These are phyloP conservation scores for Aeoliscus strigatus DNA, from an alignment of 2,797 vertebrate genomes.

Conservation along the genomic window DNA sequence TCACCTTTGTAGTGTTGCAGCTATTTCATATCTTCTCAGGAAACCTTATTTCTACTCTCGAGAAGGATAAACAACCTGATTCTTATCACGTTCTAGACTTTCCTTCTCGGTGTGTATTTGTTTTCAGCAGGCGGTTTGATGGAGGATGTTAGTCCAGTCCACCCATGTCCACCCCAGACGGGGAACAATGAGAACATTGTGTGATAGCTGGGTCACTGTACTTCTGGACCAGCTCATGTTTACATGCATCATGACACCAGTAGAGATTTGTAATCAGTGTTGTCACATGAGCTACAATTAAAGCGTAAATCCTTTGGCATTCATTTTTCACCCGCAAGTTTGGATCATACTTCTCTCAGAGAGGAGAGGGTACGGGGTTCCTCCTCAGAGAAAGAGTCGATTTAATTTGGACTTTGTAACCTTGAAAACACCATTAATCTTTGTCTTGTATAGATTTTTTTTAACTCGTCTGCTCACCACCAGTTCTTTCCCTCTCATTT, in stretches of 20 bases:
- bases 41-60: slow-evolving; percentile 12
- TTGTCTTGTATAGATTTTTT: slow-evolving; percentile 46
- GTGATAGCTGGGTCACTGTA: slow-evolving; percentile 13
- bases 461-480: slow-evolving; percentile 22
- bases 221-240: slow-evolving; percentile 41
- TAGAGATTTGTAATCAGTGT: slow-evolving; percentile 35
- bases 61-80: slow-evolving; percentile 25
- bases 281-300: slow-evolving; percentile 24
- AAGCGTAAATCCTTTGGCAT: too few relatives aligned
- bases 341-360: slow-evolving; percentile 24
- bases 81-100: slow-evolving; percentile 33
- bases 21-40: too few relatives aligned
- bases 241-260: slow-evolving; percentile 10
- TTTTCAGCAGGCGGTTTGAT: slow-evolving; percentile 46
- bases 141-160: slow-evolving; percentile 49
- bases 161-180: slow-evolving; percentile 40
- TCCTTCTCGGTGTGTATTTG: slow-evolving; percentile 37
- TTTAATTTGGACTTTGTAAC: slow-evolving; percentile 49
- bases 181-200: slow-evolving; percentile 69
- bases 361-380: slow-evolving; percentile 12
- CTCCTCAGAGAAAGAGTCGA: slow-evolving; percentile 39
- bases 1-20: too few relatives aligned
- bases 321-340: slow-evolving; percentile 29
- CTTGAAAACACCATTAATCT: slow-evolving; percentile 52
- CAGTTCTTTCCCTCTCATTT: slow-evolving; percentile 24